phyloP scores from a whole-genome alignment of 2,113 vertebrate genomes.

The Pionites leucogaster region DNA sequence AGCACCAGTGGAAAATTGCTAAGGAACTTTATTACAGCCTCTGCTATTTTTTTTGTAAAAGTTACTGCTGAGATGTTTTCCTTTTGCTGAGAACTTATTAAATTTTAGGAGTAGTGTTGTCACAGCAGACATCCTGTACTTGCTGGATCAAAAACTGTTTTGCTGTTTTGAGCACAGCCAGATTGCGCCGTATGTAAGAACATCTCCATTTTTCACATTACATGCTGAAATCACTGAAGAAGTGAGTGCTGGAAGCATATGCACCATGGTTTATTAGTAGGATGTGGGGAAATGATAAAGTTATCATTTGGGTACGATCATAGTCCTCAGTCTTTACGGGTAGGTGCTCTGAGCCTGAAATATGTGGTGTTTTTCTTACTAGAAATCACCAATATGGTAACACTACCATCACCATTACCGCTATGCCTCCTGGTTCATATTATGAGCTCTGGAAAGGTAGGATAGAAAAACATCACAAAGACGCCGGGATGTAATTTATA shows the following conservation, averaged over 20 bases:
- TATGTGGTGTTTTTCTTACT: not conserved
- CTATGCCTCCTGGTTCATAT: not conserved
- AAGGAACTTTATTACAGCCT: not conserved
- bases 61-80: not conserved
- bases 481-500: not conserved
- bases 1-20: not conserved
- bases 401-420: rapidly evolving
- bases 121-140: constrained; percentile 31
- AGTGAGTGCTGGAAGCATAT: not conserved
- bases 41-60: not conserved
- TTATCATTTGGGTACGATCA: not conserved
- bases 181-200: not conserved
- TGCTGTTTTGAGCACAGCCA: constrained; percentile 24
- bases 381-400: not conserved
- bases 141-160: not conserved
- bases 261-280: not conserved
- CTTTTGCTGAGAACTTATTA: not conserved
- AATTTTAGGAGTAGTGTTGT: not conserved
- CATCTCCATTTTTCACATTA: not conserved
- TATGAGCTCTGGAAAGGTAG: not conserved
- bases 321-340: not conserved
- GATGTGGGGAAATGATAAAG: not conserved
- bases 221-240: not conserved
- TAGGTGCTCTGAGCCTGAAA: not conserved
- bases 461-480: not conserved